These are phyloP conservation scores for Zaprionus ornatus DNA, from an alignment of 1,140 invertebrate genomes.

Conservation along the genomic window DNA sequence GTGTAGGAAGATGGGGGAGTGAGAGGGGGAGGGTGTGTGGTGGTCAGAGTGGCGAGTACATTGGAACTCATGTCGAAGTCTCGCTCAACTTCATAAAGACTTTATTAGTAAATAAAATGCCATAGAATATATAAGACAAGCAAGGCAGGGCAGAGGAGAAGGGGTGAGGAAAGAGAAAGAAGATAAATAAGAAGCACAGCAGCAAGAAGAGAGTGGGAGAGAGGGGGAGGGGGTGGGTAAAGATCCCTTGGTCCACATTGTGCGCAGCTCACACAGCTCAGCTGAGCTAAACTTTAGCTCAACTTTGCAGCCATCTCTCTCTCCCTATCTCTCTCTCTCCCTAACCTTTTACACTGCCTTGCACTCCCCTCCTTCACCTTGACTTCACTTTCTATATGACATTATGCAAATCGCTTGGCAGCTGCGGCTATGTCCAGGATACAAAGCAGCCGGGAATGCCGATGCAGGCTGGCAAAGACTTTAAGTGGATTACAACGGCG, in stretches of 20 bases:
- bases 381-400: constrained; percentile 24
- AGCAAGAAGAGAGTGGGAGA: not conserved
- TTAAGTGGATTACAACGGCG: constrained; percentile 47
- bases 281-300: constrained; percentile 18
- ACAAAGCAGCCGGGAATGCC: constrained; percentile 36
- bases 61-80: constrained; percentile 9
- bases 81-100: constrained; percentile 42
- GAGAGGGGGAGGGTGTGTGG: too few species aligned
- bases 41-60: not conserved
- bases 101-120: constrained; percentile 53
- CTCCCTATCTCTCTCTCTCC: not conserved
- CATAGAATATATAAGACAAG: constrained; percentile 41
- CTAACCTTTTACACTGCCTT: not conserved
- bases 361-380: not conserved
- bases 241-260: constrained; percentile 9
- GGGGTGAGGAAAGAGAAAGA: not conserved
- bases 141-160: not conserved
- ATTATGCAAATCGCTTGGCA: constrained; percentile 48
- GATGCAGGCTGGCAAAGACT: constrained; percentile 40
- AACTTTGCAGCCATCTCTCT: not conserved
- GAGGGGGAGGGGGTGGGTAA: not conserved
- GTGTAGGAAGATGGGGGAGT: not conserved
- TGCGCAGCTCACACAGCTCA: constrained; percentile 17
- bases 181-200: too few species aligned
- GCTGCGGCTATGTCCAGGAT: constrained; percentile 25